phyloP scores from a whole-genome alignment of 2,888 invertebrate genomes.

The Trilocha varians region DNA sequence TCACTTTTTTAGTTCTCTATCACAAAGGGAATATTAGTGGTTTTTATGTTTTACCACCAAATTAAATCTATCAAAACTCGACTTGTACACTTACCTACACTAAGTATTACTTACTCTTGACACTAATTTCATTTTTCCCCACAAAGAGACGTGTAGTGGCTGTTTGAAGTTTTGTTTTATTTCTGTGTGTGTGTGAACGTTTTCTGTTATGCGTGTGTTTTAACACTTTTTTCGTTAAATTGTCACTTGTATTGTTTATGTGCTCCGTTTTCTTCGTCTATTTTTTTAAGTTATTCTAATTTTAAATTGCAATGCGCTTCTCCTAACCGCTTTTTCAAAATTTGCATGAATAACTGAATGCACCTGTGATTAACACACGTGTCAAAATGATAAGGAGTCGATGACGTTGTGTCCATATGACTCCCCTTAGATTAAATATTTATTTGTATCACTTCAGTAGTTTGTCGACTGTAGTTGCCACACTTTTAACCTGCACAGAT shows the following conservation, averaged over 20 bases:
- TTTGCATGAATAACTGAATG: conserved; percentile 26
- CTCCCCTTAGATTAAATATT: conserved; percentile 31
- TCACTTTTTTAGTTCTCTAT: no score
- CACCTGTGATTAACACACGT: conserved; percentile 15
- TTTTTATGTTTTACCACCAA: no score
- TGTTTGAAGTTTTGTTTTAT: background rate
- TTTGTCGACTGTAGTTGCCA: background rate
- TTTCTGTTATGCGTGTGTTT: conserved; percentile 11
- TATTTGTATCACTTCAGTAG: background rate
- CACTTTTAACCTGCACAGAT: background rate
- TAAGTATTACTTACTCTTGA: background rate
- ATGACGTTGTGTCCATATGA: conserved; percentile 62
- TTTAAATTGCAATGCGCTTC: background rate
- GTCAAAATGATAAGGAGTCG: conserved; percentile 30
- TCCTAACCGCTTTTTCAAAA: conserved; percentile 7
- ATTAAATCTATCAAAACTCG: no score
- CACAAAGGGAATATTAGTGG: no score
- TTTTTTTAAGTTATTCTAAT: background rate
- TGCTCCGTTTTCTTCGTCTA: conserved; percentile 5
- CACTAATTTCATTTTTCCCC: background rate
- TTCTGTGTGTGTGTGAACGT: conserved; percentile 12
- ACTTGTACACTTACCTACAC: no score
- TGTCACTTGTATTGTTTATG: conserved; percentile 12
- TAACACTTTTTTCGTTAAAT: conserved; percentile 9
- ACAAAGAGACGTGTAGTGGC: background rate